These are phyloP conservation scores for Didymodactylos carnosus DNA, from an alignment of 2,888 invertebrate genomes.

Conservation along the genomic window DNA sequence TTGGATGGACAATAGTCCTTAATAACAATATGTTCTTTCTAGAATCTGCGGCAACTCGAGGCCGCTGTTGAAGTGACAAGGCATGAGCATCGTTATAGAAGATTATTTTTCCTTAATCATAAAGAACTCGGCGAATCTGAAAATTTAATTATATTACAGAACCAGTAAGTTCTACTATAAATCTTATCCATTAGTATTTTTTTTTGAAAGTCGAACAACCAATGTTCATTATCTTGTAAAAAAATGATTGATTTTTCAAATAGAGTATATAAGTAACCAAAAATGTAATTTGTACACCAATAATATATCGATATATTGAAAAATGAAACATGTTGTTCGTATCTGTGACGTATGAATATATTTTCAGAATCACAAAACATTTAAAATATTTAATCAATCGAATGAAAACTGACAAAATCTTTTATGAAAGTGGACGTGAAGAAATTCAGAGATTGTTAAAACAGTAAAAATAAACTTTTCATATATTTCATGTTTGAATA, in stretches of 20 bases:
- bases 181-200: background rate
- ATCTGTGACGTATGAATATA: background rate
- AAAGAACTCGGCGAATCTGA: background rate
- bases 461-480: background rate
- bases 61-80: no score
- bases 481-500: no score
- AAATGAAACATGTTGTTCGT: no score
- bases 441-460: background rate
- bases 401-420: background rate
- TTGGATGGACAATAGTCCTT: no score
- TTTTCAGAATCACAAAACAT: background rate
- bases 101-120: background rate
- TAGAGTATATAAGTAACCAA: no score
- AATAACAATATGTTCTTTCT: no score
- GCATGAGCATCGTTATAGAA: no score
- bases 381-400: background rate
- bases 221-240: background rate
- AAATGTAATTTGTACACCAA: no score
- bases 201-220: background rate
- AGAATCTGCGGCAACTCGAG: no score
- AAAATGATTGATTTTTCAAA: background rate
- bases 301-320: no score
- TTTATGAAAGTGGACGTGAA: no score
- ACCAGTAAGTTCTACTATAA: background rate
- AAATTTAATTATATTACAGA: background rate